Conservation (phyloP, 1,140 invertebrate species). For the Harpegnathos saltator region DNA sequence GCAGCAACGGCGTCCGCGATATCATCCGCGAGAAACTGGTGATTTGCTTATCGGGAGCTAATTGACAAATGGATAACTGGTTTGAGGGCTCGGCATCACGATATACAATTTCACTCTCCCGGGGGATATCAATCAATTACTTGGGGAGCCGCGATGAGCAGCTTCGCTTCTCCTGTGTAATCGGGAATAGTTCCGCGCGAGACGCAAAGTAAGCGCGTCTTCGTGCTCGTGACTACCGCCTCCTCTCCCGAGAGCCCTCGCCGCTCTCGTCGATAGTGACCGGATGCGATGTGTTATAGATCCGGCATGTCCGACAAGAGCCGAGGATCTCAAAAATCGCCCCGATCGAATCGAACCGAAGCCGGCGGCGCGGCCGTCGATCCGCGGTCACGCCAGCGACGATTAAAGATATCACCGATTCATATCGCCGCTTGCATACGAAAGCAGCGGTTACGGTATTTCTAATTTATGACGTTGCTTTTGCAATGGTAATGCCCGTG, state of each 20-base stretch:
- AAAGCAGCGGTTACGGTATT: constrained; percentile 72
- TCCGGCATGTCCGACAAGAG: too few species aligned
- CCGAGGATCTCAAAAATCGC: constrained; percentile 39
- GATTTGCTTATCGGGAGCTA: constrained; percentile 62
- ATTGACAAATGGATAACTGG: constrained; percentile 55
- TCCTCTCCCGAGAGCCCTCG: too few species aligned
- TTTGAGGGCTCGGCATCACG: constrained; percentile 49
- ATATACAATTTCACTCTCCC: constrained; percentile 49
- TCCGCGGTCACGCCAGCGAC: constrained; percentile 51
- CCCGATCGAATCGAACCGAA: constrained; percentile 47
- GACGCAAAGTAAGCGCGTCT: background rate
- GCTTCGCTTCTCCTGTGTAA: background rate
- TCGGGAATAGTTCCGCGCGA: constrained; percentile 9
- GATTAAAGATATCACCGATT: constrained; percentile 77
- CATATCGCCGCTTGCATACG: constrained; percentile 71
- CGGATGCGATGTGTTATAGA: background rate
- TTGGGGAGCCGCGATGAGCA: background rate
- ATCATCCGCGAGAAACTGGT: constrained; percentile 39
- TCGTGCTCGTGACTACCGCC: too few species aligned
- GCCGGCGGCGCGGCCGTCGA: constrained; percentile 39
- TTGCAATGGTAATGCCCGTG: constrained; percentile 76
- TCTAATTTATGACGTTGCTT: constrained; percentile 75
- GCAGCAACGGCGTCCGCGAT: constrained; percentile 40
- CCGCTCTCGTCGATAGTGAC: background rate
- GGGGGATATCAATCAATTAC: constrained; percentile 50